Percentiles rank a stretch among this genome's conserved stretches.
Conservation (phyloP, 1,140 invertebrate genomes). For the Spodoptera litura region DNA sequence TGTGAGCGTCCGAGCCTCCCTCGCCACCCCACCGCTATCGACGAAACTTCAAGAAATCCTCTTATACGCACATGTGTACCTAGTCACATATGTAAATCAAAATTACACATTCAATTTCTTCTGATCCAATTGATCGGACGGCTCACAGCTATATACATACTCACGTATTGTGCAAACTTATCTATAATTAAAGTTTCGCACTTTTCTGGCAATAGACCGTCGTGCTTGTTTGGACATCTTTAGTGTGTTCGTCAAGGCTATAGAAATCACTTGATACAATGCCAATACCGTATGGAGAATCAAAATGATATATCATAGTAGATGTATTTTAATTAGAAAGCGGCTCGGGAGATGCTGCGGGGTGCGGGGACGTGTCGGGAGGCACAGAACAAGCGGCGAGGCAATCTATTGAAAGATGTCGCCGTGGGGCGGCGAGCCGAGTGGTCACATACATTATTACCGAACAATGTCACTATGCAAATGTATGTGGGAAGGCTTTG, state of each 20-base stretch:
- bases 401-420: constrained; percentile 78
- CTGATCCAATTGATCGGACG: constrained; percentile 36
- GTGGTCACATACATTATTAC: constrained; percentile 84
- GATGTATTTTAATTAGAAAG: constrained; percentile 65
- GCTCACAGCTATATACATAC: background rate
- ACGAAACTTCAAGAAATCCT: constrained; percentile 85
- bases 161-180: background rate
- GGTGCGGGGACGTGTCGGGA: constrained; percentile 49
- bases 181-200: background rate
- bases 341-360: constrained; percentile 44
- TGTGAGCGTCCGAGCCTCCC: constrained; percentile 68
- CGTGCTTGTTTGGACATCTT: background rate
- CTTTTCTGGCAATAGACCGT: background rate
- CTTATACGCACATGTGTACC: constrained; percentile 74
- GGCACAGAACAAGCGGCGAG: constrained; percentile 57
- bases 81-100: constrained; percentile 72
- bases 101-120: constrained; percentile 64
- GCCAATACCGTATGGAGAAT: constrained; percentile 10
- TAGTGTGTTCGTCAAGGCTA: background rate
- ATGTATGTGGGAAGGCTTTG: constrained; percentile 84
- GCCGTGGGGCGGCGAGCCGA: constrained; percentile 68
- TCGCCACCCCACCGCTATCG: constrained; percentile 70
- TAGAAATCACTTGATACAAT: background rate
- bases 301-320: constrained; percentile 25
- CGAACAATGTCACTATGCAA: constrained; percentile 84